Conservation (phyloP, 1,140 invertebrate genomes). For the Callitettix versicolor region DNA sequence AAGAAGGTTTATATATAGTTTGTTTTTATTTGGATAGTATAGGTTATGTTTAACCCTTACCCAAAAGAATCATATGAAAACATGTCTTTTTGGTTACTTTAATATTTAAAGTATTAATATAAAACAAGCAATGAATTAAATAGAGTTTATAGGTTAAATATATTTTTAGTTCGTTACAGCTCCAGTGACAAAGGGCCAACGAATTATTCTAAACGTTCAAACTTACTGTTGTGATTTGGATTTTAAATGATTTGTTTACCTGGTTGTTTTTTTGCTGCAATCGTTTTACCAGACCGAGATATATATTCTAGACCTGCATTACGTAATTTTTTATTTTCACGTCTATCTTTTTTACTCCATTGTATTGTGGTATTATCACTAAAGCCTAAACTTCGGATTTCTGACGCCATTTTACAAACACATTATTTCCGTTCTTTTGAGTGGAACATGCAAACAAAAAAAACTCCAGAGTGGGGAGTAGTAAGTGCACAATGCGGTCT, state of each 20-base stretch:
- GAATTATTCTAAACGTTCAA: no score
- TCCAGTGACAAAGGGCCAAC: background rate
- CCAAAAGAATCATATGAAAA: no score
- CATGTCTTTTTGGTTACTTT: no score
- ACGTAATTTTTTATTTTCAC: slow-evolving; percentile 33
- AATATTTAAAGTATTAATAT: no score
- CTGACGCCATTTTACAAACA: slow-evolving; percentile 16
- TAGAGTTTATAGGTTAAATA: no score
- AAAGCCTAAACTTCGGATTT: background rate
- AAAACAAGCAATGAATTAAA: no score
- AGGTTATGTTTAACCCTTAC: background rate
- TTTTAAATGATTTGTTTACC: slow-evolving; percentile 26
- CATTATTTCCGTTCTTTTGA: slow-evolving; percentile 13
- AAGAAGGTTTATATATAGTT: no score
- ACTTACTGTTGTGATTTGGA: background rate
- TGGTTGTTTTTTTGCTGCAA: slow-evolving; percentile 37
- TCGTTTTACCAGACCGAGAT: slow-evolving; percentile 35
- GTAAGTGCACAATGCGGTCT: background rate
- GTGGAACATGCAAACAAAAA: background rate
- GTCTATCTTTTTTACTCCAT: slow-evolving; percentile 6
- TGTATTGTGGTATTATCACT: background rate
- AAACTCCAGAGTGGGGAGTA: background rate
- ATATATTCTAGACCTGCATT: slow-evolving; percentile 36
- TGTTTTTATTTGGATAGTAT: background rate
- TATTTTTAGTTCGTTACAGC: no score